Evolutionary conservation across 2,888 invertebrate species (phyloP), one percentile per base, ranked within the genome.

Genomic region (Hololepta plana): DNA sequence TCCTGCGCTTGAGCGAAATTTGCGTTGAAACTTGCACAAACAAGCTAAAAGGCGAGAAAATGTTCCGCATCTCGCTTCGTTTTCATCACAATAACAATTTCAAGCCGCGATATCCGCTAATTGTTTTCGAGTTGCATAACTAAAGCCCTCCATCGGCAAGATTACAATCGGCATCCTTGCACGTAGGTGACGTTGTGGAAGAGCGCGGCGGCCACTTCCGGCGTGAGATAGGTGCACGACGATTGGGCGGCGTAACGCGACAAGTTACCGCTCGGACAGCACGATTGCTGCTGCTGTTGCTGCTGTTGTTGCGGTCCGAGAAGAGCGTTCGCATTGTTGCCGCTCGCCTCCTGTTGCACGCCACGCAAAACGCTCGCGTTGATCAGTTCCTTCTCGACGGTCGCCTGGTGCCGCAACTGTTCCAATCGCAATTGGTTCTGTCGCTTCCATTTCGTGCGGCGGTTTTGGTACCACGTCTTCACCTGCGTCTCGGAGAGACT

Each of bases 401-500:
- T 71, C 13, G 82, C 80, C 46, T 85, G 82, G 45, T 85, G 82
- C 1, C 87, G 71, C 4, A 87, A 54, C 46, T 87, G 85, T 45
- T 87, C 85, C 28, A 85, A 46, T 0, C 85, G 68, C 23, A 87
- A 59, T 44, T 88, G 88, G 51, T 87, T 88, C 48, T 84, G 82
- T 0, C 82, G 67, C 55, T 84, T 84, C 82, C 82, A 84, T 57
- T 82, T 82, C 29, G 82, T 84, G 50, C 82, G 67, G 52, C 84
- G 62, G 46, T 85, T 85, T 55, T 85, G 84, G 43, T 84, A 91
- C 90, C 91, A 91, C 2, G 91, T 91, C 58, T 91, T 91, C 27
- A 91, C 88, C 49, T 91, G 91, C 0, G 90, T 91, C 57, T 91
- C 91, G 16, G 85, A 81, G 13, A 91, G 61, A 44, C 76, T 82